phyloP scores from a whole-genome alignment of 2,888 invertebrate species.

The Hyposoter didymator region DNA sequence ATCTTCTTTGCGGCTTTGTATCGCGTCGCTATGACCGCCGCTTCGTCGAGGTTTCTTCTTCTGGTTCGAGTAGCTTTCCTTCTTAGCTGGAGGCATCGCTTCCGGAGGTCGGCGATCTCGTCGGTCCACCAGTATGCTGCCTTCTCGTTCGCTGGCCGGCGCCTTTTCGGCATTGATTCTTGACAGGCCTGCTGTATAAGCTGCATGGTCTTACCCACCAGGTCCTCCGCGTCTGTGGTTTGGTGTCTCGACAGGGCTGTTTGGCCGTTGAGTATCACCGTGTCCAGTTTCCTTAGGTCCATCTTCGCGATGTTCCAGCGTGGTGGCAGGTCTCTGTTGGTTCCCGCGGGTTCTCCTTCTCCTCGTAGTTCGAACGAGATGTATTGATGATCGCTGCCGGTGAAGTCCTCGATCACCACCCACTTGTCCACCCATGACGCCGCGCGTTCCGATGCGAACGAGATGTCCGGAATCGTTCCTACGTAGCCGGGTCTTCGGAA shows the following conservation, averaged over 20 bases:
- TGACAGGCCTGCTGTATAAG: slow-evolving; percentile 10
- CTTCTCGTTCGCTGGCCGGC: neutral
- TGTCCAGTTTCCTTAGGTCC: neutral
- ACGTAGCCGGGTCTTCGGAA: slow-evolving; percentile 33
- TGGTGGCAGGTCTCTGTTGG: neutral
- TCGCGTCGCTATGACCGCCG: neutral
- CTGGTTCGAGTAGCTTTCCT: slow-evolving; percentile 21
- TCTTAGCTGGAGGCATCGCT: slow-evolving; percentile 21
- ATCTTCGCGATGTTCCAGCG: slow-evolving; percentile 41
- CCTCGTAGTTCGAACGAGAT: slow-evolving; percentile 12
- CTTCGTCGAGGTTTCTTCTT: neutral
- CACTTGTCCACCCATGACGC: neutral
- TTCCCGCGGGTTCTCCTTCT: neutral
- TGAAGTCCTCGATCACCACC: slow-evolving; percentile 44
- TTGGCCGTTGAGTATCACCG: too few relatives aligned
- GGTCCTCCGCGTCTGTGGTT: neutral
- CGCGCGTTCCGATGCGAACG: slow-evolving; percentile 19
- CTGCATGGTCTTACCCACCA: neutral
- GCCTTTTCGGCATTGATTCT: slow-evolving; percentile 24
- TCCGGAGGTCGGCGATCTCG: slow-evolving; percentile 33
- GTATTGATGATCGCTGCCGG: slow-evolving; percentile 47
- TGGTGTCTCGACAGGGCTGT: too few relatives aligned
- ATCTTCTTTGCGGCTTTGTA: slow-evolving; percentile 48
- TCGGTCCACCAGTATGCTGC: slow-evolving; percentile 47
- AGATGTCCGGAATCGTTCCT: slow-evolving; percentile 40